Percentiles rank a stretch among this genome's conserved stretches.
phyloP scores from a whole-genome alignment of 2,888 invertebrate species.

The Adela reaumurella region DNA sequence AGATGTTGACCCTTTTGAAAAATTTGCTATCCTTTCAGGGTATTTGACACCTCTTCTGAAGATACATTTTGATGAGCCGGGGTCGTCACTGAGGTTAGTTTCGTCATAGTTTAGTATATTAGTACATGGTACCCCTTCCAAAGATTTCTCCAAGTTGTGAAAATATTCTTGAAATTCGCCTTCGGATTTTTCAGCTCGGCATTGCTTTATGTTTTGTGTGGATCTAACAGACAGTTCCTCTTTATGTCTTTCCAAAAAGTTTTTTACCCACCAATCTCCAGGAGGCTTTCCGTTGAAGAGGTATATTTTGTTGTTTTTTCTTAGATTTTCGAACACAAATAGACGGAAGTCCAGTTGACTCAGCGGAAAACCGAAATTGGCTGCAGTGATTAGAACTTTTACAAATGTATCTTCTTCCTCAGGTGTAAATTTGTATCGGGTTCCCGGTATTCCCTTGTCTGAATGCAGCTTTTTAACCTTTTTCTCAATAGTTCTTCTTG shows the following conservation, averaged over 20 bases:
- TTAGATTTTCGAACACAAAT: not conserved
- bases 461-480: not conserved
- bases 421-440: not conserved
- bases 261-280: conserved; percentile 1
- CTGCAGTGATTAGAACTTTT: not conserved
- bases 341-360: not conserved
- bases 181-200: conserved; percentile 7
- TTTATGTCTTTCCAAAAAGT: conserved; percentile 5
- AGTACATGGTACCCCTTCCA: conserved; percentile 4
- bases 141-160: conserved; percentile 4
- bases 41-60: conserved; percentile 10
- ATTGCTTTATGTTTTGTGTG: conserved; percentile 9
- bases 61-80: conserved; percentile 10
- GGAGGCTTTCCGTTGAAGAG: not conserved
- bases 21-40: conserved; percentile 10
- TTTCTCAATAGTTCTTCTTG: not conserved
- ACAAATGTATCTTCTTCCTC: not conserved
- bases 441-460: not conserved
- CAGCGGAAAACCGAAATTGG: not conserved
- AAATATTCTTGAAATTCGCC: conserved; percentile 4
- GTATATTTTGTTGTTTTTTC: not conserved
- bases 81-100: conserved; percentile 13
- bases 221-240: conserved; percentile 1
- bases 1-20: conserved; percentile 8
- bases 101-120: conserved; percentile 14